A percentile compares a stretch with the other conserved stretches of the same genome.
These are phyloP conservation scores for Promerops cafer DNA, from an alignment of 2,113 vertebrate species.

Conservation along the genomic window DNA sequence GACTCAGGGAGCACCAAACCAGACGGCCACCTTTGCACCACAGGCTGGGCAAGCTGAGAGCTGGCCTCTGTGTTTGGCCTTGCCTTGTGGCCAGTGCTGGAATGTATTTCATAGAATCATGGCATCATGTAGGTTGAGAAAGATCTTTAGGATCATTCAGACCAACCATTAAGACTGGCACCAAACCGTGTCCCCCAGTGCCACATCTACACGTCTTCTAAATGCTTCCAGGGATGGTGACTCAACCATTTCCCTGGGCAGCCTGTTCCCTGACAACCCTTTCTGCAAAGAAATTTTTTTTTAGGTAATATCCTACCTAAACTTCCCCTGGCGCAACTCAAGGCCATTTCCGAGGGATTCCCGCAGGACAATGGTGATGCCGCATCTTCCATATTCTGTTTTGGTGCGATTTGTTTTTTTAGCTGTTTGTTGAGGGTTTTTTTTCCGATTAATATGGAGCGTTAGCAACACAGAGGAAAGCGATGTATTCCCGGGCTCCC, in stretches of 20 bases:
- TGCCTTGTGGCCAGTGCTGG: no score
- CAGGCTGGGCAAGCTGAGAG: neutral
- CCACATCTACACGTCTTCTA: neutral
- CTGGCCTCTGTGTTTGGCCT: neutral
- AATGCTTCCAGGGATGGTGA: neutral
- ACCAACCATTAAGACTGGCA: neutral
- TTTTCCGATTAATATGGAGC: accelerated
- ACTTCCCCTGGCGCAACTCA: neutral
- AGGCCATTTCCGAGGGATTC: neutral
- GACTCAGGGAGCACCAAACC: neutral
- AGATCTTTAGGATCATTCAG: neutral
- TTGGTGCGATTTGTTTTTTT: neutral
- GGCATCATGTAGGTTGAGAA: neutral
- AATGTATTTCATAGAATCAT: neutral
- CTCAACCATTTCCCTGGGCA: neutral
- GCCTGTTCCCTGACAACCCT: neutral
- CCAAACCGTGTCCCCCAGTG: neutral
- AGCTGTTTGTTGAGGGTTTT: neutral
- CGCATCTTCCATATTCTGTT: neutral
- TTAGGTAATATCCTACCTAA: neutral
- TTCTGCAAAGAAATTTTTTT: neutral
- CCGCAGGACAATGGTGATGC: neutral
- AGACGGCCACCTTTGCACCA: neutral
- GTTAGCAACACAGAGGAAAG: neutral
- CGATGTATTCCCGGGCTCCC: accelerated